These are phyloP conservation scores for Dermatemys mawii DNA, from an alignment of 2,113 vertebrate species.

Conservation along the genomic window DNA sequence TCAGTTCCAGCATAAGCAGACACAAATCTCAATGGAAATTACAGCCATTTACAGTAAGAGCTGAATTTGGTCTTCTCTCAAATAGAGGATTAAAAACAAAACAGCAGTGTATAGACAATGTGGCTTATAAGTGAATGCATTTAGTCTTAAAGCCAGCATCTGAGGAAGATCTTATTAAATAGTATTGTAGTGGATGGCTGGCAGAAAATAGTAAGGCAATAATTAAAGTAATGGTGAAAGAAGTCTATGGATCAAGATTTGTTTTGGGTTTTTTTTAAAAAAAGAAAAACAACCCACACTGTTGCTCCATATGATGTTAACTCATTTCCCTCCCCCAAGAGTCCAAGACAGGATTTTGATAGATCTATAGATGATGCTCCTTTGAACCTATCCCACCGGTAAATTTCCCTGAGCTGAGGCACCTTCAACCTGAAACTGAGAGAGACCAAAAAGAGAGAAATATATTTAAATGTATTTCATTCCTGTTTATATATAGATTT, in stretches of 20 bases:
- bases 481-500: background rate
- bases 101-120: background rate
- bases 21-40: background rate
- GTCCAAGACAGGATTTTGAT: background rate
- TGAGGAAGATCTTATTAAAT: background rate
- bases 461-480: background rate
- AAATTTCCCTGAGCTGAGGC: background rate
- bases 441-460: background rate
- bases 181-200: background rate
- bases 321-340: background rate
- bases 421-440: background rate
- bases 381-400: background rate
- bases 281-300: accelerated
- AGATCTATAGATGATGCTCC: background rate
- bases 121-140: background rate
- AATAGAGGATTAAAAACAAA: accelerated
- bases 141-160: background rate
- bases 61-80: background rate
- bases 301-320: background rate
- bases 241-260: background rate
- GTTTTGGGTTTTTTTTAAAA: too few relatives aligned
- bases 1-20: background rate
- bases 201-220: background rate
- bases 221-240: accelerated
- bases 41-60: background rate